phyloP scores from a whole-genome alignment of 2,797 vertebrate genomes.

The Microctenopoma steveboyesi region DNA sequence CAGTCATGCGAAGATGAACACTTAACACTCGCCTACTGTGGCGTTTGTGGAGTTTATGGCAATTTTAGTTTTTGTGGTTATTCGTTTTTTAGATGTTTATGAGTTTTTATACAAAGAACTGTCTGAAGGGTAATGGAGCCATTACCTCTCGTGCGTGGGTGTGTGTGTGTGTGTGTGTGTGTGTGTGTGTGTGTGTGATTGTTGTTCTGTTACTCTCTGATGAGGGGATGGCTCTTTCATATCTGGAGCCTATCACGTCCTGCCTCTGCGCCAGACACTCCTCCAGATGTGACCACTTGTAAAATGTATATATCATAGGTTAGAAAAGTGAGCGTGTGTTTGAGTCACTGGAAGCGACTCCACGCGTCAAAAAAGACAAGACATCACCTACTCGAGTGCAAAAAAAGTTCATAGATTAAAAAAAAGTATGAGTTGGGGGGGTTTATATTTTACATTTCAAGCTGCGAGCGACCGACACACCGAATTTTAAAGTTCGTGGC shows the following conservation, averaged over 20 bases:
- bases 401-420: conserved; percentile 14
- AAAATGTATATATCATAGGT: conserved; percentile 82
- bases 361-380: conserved; percentile 40
- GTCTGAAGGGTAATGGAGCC: no score
- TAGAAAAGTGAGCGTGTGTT: conserved; percentile 70
- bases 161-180: conserved; percentile 4
- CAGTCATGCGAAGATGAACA: background rate
- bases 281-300: conserved; percentile 75
- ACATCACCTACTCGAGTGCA: conserved; percentile 19
- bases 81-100: background rate
- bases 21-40: background rate
- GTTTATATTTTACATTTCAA: background rate
- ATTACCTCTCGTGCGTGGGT: background rate
- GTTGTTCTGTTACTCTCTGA: background rate
- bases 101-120: no score
- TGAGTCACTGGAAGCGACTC: conserved; percentile 62
- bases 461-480: conserved; percentile 18
- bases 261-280: conserved; percentile 69
- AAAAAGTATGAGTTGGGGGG: conserved; percentile 16
- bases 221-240: conserved; percentile 55
- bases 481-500: conserved; percentile 23
- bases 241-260: conserved; percentile 77
- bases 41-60: background rate
- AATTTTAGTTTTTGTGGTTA: background rate
- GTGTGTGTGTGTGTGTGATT: conserved; percentile 9